phyloP scores from a whole-genome alignment of 2,113 vertebrate species.

The Apodemus sylvaticus region DNA sequence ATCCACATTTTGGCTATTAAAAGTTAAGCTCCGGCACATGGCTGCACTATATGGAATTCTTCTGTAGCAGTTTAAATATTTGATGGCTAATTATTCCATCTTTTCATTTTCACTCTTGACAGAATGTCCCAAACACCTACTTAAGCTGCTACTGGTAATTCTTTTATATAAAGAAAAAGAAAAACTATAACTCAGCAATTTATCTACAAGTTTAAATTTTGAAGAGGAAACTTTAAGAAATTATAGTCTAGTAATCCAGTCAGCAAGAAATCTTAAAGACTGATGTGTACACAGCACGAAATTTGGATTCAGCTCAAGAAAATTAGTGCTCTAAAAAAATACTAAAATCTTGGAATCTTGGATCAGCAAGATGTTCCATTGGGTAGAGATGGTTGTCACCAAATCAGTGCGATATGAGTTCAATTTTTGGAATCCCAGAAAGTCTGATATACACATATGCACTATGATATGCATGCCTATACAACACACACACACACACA shows the following conservation, averaged over 20 bases:
- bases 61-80: neutral
- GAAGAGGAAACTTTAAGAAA: neutral
- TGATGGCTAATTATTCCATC: neutral
- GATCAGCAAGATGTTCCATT: neutral
- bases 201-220: conserved; percentile 37
- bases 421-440: neutral
- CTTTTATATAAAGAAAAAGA: neutral
- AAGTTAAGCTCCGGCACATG: neutral
- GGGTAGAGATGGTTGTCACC: neutral
- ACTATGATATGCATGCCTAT: neutral
- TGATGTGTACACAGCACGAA: neutral
- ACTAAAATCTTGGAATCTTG: neutral
- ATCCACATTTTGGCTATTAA: neutral
- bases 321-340: neutral
- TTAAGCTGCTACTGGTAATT: neutral
- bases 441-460: neutral
- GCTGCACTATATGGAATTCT: neutral
- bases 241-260: neutral
- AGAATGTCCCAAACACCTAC: neutral
- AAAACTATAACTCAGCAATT: neutral
- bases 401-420: neutral
- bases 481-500: neutral
- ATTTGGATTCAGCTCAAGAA: neutral
- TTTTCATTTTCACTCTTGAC: neutral
- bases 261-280: neutral